phyloP scores from a whole-genome alignment of 2,888 invertebrate genomes.

The Orthonevra nobilis region DNA sequence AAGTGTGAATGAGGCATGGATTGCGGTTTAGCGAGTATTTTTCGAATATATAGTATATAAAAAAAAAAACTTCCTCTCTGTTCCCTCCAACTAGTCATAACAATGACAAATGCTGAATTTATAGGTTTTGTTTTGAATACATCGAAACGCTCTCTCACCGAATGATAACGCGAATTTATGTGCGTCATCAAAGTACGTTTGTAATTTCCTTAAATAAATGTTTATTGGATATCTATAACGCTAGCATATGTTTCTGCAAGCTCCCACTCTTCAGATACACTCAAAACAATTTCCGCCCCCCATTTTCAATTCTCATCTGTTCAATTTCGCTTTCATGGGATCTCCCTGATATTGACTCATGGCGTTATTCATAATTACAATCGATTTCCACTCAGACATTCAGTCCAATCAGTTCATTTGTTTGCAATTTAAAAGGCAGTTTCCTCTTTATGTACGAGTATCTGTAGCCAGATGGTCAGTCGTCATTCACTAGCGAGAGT shows the following conservation, averaged over 20 bases:
- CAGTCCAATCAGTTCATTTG: constrained; percentile 51
- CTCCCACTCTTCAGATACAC: not conserved
- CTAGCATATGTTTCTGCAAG: too few species aligned
- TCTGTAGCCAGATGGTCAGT: constrained; percentile 29
- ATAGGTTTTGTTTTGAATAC: too few species aligned
- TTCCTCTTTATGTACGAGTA: constrained; percentile 6
- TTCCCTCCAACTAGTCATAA: too few species aligned
- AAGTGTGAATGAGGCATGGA: constrained; percentile 17
- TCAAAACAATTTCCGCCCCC: constrained; percentile 56
- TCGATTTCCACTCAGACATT: constrained; percentile 66
- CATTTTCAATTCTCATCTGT: constrained; percentile 39
- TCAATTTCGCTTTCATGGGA: constrained; percentile 24
- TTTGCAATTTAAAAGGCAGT: constrained; percentile 39
- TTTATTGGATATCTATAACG: constrained; percentile 3
- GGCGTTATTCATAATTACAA: constrained; percentile 61
- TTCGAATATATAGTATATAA: too few species aligned
- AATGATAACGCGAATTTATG: too few species aligned
- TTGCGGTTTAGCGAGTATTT: not conserved
- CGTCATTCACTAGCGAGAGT: too few species aligned
- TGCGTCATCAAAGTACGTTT: not conserved
- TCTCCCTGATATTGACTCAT: constrained; percentile 50
- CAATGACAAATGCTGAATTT: too few species aligned
- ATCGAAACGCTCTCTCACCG: too few species aligned
- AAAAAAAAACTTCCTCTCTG: too few species aligned
- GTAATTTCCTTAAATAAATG: constrained; percentile 3